phyloP scores from a whole-genome alignment of 2,113 vertebrate species.

The Lagopus leucura region DNA sequence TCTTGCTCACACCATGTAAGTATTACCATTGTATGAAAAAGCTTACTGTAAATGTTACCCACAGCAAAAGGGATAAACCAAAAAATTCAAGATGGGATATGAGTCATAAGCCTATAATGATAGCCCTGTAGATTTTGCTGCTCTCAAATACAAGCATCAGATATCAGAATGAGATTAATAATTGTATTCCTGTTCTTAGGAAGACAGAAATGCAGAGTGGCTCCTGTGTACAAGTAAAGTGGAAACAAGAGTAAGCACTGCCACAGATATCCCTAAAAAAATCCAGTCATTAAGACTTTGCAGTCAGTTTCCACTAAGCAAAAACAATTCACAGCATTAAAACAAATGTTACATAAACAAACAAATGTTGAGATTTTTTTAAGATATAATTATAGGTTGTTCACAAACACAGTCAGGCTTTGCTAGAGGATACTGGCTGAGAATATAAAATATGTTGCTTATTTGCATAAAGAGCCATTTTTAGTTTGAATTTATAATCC shows the following conservation, averaged over 20 bases:
- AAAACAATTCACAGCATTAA: constrained; percentile 49
- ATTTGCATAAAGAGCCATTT: constrained; percentile 51
- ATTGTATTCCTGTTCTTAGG: background rate
- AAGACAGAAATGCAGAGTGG: constrained; percentile 1
- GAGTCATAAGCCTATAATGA: constrained; percentile 31
- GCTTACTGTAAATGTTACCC: background rate
- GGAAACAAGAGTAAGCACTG: background rate
- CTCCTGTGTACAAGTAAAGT: background rate
- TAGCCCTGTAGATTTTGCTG: background rate
- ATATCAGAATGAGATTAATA: constrained; percentile 25
- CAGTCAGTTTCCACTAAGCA: constrained; percentile 17
- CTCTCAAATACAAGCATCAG: constrained; percentile 46
- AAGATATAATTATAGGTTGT: constrained; percentile 50
- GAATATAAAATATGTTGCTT: constrained; percentile 32
- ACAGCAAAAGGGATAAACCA: background rate
- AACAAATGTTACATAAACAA: constrained; percentile 59
- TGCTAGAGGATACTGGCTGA: constrained; percentile 4
- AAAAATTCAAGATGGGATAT: constrained; percentile 3
- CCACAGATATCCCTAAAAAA: background rate
- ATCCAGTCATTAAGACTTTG: constrained; percentile 16
- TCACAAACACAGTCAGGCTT: constrained; percentile 42
- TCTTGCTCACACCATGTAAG: background rate
- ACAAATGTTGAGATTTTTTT: constrained; percentile 39
- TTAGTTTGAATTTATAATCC: constrained; percentile 46
- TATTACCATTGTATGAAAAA: background rate